phyloP scores from a whole-genome alignment of 2,888 invertebrate species.

The Phyllotreta striolata region DNA sequence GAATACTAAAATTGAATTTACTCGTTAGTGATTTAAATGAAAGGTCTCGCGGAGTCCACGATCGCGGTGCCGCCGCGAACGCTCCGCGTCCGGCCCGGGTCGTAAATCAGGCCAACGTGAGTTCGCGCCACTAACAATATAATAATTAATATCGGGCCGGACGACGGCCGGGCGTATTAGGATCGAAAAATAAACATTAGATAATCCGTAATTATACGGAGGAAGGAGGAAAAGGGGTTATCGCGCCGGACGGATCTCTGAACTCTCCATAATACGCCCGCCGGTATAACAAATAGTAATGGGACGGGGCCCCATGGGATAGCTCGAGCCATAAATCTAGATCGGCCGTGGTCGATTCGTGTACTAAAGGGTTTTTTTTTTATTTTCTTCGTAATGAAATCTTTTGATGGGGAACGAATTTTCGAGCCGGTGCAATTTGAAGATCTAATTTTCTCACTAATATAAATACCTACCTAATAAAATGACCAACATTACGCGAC shows the following conservation, averaged over 20 bases:
- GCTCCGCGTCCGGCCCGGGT: constrained; percentile 45
- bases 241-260: constrained; percentile 44
- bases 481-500: no score
- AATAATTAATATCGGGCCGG: constrained; percentile 58
- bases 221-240: constrained; percentile 44
- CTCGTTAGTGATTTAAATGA: constrained; percentile 59
- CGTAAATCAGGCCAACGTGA: constrained; percentile 58
- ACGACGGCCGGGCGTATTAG: constrained; percentile 50
- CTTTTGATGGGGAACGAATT: no score
- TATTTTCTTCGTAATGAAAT: no score
- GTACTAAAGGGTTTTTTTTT: no score
- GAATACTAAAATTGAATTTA: constrained; percentile 58
- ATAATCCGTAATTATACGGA: constrained; percentile 58
- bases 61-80: background rate
- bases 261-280: constrained; percentile 30
- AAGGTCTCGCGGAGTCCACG: constrained; percentile 45
- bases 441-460: no score
- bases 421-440: no score
- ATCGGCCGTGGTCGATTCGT: background rate
- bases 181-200: constrained; percentile 60
- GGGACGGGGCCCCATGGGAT: constrained; percentile 39
- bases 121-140: constrained; percentile 59
- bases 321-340: constrained; percentile 32
- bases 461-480: no score
- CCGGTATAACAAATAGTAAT: constrained; percentile 37